Base-by-base conservation (phyloP, 2,797 vertebrate species). In the Rhynchonycteris naso region DNA sequence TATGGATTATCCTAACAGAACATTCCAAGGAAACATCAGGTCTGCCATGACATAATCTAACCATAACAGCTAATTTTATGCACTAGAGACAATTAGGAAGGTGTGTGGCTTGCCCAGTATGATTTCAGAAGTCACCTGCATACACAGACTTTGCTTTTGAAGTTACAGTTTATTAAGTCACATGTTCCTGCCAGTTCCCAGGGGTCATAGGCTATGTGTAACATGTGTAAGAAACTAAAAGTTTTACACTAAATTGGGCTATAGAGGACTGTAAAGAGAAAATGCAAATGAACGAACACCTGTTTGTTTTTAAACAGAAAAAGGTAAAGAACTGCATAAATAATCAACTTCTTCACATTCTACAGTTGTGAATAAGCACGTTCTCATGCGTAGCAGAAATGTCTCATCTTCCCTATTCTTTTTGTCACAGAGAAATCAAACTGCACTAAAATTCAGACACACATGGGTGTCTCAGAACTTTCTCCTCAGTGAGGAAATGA, bases 361-460 rank as follows among this genome's bases (percentile, higher is more conserved):
- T 72, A 35, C 2, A 33, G 68, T 56, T 90, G 47, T 63, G 52
- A 93, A 72, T 86, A 59, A 22, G 61, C 69, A 66, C 35, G 21
- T 80, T 75, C 52, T 93, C 24, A 43, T 38, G 83, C 56, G 86
- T 61, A 69, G 58, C n/a, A 94, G 75, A 95, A 93, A 76, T 5
- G 16, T 63, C 69, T 72, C 33, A 56, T 52, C n/a, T 83, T 91
- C 68, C 22, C 7, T 38, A 35, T 22, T 80, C 24, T 90, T 59
- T 86, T 58, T 89, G 68, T 89, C n/a, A 63, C 22, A 92, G 65
- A 95, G 81, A 94, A 90, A 76, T 43, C 33, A 75, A 95, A 90
- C 91, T 76, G 82, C 84, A 90, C 66, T 87, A 58, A 72, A 72
- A 80, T 93, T 68, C 84, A 97, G 94, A 92, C 92, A 81, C 79